Percentiles rank a stretch among this genome's conserved stretches.
Evolutionary conservation across 2,888 invertebrate species (phyloP).

Genomic region (Tachystola acroxantha): DNA sequence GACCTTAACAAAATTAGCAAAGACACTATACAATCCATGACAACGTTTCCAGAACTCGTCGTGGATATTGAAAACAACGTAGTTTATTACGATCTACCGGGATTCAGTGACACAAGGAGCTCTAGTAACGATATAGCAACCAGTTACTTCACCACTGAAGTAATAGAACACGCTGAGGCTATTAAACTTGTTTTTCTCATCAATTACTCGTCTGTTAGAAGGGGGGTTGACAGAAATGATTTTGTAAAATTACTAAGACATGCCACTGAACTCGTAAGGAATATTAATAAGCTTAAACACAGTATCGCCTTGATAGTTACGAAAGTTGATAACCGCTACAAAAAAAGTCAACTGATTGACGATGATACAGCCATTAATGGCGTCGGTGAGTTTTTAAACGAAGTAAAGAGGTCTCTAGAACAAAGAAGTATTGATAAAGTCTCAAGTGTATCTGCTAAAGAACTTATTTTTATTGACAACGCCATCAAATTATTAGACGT

Average conservation of each 20-base stretch:
- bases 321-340: conserved; percentile 2
- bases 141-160: conserved; percentile 1
- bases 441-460: background rate
- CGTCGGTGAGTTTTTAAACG: background rate
- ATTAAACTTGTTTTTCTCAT: conserved; percentile 1
- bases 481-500: background rate
- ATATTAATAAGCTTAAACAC: background rate
- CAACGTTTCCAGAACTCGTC: conserved; percentile 1
- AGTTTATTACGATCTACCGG: conserved; percentile 1
- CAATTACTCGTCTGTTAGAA: conserved; percentile 1
- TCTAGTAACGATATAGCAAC: background rate
- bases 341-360: background rate
- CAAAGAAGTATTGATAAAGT: background rate
- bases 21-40: background rate
- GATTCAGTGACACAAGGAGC: conserved; percentile 3
- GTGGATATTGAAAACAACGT: background rate
- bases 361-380: background rate
- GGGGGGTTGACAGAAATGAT: conserved; percentile 1
- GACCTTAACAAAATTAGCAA: background rate
- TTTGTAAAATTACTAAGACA: background rate
- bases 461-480: background rate
- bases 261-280: background rate
- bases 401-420: background rate
- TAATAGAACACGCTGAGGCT: background rate
- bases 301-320: conserved; percentile 1